These are phyloP conservation scores for Aplochiton taeniatus DNA, from an alignment of 2,797 vertebrate genomes.

Conservation along the genomic window DNA sequence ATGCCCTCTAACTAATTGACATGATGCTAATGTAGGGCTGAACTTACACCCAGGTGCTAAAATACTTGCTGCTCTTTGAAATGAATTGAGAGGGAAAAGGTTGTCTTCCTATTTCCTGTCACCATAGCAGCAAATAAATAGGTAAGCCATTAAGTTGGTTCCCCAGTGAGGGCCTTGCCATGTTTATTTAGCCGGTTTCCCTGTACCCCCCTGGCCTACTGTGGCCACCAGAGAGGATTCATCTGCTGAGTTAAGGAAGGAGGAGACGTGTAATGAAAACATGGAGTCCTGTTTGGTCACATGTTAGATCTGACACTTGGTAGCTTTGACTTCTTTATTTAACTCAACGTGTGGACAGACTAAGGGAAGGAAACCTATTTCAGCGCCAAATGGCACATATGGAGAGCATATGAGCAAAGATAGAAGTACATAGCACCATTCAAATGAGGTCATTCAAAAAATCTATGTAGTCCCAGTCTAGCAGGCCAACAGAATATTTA, in stretches of 20 bases:
- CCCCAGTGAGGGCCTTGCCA: slow-evolving; percentile 17
- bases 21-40: slow-evolving; percentile 29
- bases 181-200: slow-evolving; percentile 50
- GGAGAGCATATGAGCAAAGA: too few relatives aligned
- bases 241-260: slow-evolving; percentile 51
- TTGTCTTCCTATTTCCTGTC: slow-evolving; percentile 9
- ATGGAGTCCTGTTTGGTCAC: slow-evolving; percentile 25
- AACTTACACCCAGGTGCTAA: slow-evolving; percentile 41
- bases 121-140: slow-evolving; percentile 21
- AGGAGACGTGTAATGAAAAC: slow-evolving; percentile 45
- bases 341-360: too few relatives aligned
- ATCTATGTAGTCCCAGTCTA: too few relatives aligned
- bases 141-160: slow-evolving; percentile 31
- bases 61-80: slow-evolving; percentile 40
- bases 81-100: slow-evolving; percentile 4
- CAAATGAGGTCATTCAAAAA: too few relatives aligned
- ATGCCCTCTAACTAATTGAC: slow-evolving; percentile 41
- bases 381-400: too few relatives aligned
- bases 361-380: too few relatives aligned
- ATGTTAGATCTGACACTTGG: not conserved
- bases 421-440: too few relatives aligned
- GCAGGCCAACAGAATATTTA: too few relatives aligned
- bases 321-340: too few relatives aligned
- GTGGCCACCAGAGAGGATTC: slow-evolving; percentile 48
- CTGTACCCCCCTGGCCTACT: slow-evolving; percentile 25